Percentiles rank a stretch among this genome's conserved stretches.
phyloP scores from a whole-genome alignment of 2,888 invertebrate genomes.

The Sceliomorpha sp. region DNA sequence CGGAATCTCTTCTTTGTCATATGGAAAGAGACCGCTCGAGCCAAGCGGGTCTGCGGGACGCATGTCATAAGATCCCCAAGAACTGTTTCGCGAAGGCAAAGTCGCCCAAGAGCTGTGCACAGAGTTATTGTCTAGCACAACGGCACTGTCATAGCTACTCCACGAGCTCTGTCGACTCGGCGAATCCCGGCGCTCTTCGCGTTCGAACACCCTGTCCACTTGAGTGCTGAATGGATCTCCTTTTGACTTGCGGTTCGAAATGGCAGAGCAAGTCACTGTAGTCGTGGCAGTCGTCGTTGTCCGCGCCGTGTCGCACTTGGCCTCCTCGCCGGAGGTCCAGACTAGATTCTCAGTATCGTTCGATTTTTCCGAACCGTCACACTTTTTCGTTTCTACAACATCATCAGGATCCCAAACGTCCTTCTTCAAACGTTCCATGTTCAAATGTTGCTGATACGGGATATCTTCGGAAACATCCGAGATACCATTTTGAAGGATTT shows the following conservation, averaged over 20 bases:
- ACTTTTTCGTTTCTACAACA: conserved; percentile 55
- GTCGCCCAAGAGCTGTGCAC: conserved; percentile 91
- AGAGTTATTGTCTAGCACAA: conserved; percentile 86
- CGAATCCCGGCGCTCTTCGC: conserved; percentile 83
- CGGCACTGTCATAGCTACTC: conserved; percentile 89
- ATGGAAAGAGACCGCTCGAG: conserved; percentile 82
- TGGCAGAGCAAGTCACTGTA: no score
- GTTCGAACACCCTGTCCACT: conserved; percentile 86
- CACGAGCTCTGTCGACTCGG: conserved; percentile 88
- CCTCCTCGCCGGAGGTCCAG: conserved; percentile 81
- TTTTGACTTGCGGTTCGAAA: not conserved
- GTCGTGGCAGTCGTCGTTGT: conserved; percentile 46
- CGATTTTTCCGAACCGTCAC: conserved; percentile 15
- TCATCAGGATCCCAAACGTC: conserved; percentile 88
- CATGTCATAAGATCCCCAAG: conserved; percentile 88
- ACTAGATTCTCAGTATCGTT: conserved; percentile 77
- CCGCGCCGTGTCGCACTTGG: conserved; percentile 66
- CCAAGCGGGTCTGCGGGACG: conserved; percentile 76
- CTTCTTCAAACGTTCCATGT: conserved; percentile 80
- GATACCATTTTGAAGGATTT: conserved; percentile 45
- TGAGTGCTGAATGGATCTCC: no score
- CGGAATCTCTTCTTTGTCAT: conserved; percentile 84
- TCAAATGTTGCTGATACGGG: conserved; percentile 51
- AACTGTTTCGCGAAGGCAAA: conserved; percentile 85
- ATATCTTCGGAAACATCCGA: conserved; percentile 24